Percentiles rank a stretch among this genome's conserved stretches.
These are phyloP conservation scores for Eupithecia centaureata DNA, from an alignment of 2,888 invertebrate species.

Conservation along the genomic window DNA sequence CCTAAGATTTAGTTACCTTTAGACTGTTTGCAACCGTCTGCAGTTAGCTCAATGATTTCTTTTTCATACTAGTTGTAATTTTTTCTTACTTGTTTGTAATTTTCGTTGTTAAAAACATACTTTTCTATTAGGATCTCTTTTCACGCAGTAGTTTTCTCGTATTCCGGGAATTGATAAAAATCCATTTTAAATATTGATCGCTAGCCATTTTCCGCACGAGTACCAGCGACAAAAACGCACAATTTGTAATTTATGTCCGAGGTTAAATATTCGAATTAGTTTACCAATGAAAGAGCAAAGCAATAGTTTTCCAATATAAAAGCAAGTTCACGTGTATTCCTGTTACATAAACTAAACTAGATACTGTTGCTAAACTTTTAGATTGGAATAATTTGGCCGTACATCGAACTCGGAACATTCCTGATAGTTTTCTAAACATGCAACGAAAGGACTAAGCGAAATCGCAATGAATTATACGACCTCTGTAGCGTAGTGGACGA, in stretches of 20 bases:
- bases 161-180: too few relatives aligned
- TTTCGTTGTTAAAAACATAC: too few relatives aligned
- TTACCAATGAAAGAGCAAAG: constrained; percentile 2
- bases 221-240: neutral
- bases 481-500: neutral
- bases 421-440: constrained; percentile 17
- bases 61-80: too few relatives aligned
- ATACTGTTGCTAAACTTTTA: constrained; percentile 31
- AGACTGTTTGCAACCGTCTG: too few relatives aligned
- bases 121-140: too few relatives aligned
- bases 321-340: neutral
- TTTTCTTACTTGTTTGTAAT: too few relatives aligned
- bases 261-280: neutral
- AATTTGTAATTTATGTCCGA: too few relatives aligned
- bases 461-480: neutral
- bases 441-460: neutral
- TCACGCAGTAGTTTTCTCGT: too few relatives aligned
- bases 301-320: constrained; percentile 30
- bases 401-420: neutral
- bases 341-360: neutral
- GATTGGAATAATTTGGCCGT: constrained; percentile 32
- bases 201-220: too few relatives aligned
- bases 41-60: too few relatives aligned
- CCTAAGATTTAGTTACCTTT: too few relatives aligned
- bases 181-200: too few relatives aligned